phyloP scores from a whole-genome alignment of 2,888 invertebrate species.

The Stenurella melanura region DNA sequence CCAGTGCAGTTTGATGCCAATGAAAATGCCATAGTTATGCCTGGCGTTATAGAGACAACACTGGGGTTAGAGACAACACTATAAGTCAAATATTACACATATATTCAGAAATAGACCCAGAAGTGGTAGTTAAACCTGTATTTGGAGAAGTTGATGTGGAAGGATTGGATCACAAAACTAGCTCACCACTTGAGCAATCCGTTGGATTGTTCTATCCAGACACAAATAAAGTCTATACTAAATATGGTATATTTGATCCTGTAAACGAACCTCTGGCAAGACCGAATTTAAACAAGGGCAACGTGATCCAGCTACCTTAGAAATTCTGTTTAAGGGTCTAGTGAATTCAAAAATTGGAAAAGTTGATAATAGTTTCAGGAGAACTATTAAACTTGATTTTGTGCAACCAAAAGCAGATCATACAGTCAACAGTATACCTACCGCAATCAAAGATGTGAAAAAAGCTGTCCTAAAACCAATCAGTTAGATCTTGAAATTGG shows the following conservation, averaged over 20 bases:
- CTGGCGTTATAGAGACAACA: slow-evolving; percentile 77
- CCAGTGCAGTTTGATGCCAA: slow-evolving; percentile 80
- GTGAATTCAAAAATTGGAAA: slow-evolving; percentile 84
- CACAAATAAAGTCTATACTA: slow-evolving; percentile 82
- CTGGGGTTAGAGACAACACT: slow-evolving; percentile 78
- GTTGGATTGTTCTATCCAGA: slow-evolving; percentile 82
- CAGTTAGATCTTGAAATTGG: slow-evolving; percentile 81
- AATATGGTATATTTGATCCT: slow-evolving; percentile 83
- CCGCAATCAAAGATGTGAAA: slow-evolving; percentile 46
- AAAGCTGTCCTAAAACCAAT: slow-evolving; percentile 75
- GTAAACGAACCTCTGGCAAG: slow-evolving; percentile 82
- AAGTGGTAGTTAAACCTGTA: slow-evolving; percentile 81
- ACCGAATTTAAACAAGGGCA: slow-evolving; percentile 80
- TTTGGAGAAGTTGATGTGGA: slow-evolving; percentile 84
- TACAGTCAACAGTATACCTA: slow-evolving; percentile 60
- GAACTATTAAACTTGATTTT: slow-evolving; percentile 80
- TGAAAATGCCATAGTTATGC: slow-evolving; percentile 77
- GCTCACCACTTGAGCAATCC: slow-evolving; percentile 78
- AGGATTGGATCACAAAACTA: slow-evolving; percentile 81
- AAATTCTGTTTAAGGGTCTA: slow-evolving; percentile 79
- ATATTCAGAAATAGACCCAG: slow-evolving; percentile 80
- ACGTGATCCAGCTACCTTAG: slow-evolving; percentile 82
- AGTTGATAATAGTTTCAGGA: slow-evolving; percentile 81
- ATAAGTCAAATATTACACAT: slow-evolving; percentile 82
- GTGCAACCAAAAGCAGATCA: slow-evolving; percentile 80